Conservation (phyloP, 92 coral and sea anemone species). For the Hydrozoanthus gracilis region DNA sequence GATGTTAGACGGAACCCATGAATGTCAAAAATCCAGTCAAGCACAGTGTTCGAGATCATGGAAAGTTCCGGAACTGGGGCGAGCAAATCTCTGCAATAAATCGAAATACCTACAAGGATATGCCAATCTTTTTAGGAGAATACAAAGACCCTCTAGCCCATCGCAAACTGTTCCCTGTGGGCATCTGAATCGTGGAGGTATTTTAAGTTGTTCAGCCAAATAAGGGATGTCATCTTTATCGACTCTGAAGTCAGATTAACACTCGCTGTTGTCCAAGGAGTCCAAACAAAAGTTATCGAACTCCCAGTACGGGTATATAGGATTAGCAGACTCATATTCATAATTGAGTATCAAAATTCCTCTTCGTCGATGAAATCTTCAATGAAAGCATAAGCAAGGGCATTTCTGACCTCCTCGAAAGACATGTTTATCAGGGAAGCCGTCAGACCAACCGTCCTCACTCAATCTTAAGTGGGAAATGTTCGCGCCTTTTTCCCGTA, state of each 20-base stretch:
- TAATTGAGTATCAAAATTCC: slow-evolving; percentile 49
- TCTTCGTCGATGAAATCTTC: slow-evolving; percentile 42
- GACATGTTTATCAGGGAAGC: slow-evolving; percentile 33
- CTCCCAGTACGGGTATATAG: slow-evolving; percentile 43
- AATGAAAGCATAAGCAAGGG: slow-evolving; percentile 38
- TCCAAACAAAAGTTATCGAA: slow-evolving; percentile 41
- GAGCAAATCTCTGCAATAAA: slow-evolving; percentile 54
- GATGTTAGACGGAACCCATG: slow-evolving; percentile 62
- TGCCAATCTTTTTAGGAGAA: slow-evolving; percentile 54
- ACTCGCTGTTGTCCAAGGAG: slow-evolving; percentile 11
- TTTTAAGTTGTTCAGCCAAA: not conserved
- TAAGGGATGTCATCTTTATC: slow-evolving; percentile 8
- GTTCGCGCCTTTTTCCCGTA: slow-evolving; percentile 48
- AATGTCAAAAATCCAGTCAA: slow-evolving; percentile 61
- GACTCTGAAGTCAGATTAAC: slow-evolving; percentile 13
- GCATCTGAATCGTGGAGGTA: slow-evolving; percentile 19
- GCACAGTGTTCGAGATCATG: slow-evolving; percentile 62
- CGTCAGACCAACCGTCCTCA: not conserved
- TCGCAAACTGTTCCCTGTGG: not conserved
- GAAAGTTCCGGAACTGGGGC: slow-evolving; percentile 68
- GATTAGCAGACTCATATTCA: slow-evolving; percentile 50
- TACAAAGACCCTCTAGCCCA: slow-evolving; percentile 32
- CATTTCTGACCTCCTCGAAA: slow-evolving; percentile 47
- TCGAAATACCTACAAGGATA: slow-evolving; percentile 65
- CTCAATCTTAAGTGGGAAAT: slow-evolving; percentile 46